A percentile compares a stretch with the other conserved stretches of the same genome.
Evolutionary conservation across 1,140 invertebrate species (phyloP).

Genomic region (Diuraphis noxia): DNA sequence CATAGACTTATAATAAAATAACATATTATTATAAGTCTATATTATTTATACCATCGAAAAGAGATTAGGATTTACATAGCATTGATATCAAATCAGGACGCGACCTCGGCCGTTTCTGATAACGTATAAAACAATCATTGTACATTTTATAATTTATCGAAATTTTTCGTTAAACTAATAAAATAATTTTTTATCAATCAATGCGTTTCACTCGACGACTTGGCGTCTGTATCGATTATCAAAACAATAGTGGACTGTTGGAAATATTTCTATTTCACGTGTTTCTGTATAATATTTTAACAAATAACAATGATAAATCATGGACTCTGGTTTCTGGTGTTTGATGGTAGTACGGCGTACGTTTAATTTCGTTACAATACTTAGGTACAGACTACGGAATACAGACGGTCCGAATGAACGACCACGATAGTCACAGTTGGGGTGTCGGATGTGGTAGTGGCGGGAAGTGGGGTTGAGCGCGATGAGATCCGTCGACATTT

Average conservation of each 20-base stretch:
- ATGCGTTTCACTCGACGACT: no score
- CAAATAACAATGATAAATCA: not conserved
- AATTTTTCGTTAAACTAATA: not conserved
- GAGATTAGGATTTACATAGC: no score
- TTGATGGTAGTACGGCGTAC: not conserved
- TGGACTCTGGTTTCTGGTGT: not conserved
- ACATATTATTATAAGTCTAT: no score
- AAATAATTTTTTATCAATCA: not conserved
- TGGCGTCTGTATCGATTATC: not conserved
- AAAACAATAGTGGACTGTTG: not conserved
- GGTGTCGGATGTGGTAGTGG: not conserved
- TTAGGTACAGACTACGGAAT: not conserved
- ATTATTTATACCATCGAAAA: no score
- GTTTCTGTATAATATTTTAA: not conserved
- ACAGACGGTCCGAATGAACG: not conserved
- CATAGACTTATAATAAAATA: no score
- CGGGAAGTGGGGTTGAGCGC: not conserved
- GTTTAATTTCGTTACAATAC: not conserved
- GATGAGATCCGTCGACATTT: not conserved
- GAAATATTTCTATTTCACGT: not conserved
- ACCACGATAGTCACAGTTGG: not conserved
- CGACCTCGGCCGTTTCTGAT: not conserved
- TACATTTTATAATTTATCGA: not conserved
- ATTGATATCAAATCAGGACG: not conserved
- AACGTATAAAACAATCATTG: not conserved